These are phyloP conservation scores for Chrysemys picta DNA, from an alignment of 2,113 vertebrate species.

Conservation along the genomic window DNA sequence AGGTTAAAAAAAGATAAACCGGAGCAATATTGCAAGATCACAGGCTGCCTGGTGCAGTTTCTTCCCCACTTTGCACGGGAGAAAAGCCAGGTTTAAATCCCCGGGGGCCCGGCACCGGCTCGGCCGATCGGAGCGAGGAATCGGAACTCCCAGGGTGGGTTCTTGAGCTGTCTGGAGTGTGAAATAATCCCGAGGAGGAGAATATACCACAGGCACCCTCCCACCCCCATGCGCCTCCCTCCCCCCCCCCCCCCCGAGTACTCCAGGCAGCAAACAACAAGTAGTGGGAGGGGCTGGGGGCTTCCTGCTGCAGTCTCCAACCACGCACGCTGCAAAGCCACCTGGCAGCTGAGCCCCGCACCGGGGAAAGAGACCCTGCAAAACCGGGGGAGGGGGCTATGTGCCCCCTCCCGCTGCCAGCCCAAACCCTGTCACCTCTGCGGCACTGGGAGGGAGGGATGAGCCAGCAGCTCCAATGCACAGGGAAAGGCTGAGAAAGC, in stretches of 20 bases:
- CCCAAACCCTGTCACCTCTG: background rate
- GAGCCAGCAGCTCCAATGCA: too few relatives aligned
- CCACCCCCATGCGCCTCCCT: background rate
- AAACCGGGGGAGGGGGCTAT: background rate
- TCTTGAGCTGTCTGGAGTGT: constrained; percentile 24
- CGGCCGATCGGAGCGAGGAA: constrained; percentile 15
- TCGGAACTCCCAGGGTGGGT: constrained; percentile 28
- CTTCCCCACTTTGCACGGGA: constrained; percentile 61
- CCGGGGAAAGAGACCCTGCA: constrained; percentile 1
- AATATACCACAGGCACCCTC: constrained; percentile 49
- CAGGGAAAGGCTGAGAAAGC: background rate
- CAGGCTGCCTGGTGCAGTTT: constrained; percentile 49
- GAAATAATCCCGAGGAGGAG: constrained; percentile 18
- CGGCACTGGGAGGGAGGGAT: constrained; percentile 68
- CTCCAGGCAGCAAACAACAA: constrained; percentile 51
- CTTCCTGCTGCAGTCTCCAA: background rate
- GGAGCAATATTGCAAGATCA: constrained; percentile 36
- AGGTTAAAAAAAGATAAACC: constrained; percentile 39
- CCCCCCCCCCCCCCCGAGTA: background rate
- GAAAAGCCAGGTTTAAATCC: constrained; percentile 53
- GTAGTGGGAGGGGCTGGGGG: constrained; percentile 20
- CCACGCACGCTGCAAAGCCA: constrained; percentile 12
- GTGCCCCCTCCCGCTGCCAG: background rate
- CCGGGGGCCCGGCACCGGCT: background rate
- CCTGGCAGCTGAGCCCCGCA: background rate